Evolutionary conservation across 2,888 invertebrate species (phyloP).

Genomic region (Rugalucina vietnamica): DNA sequence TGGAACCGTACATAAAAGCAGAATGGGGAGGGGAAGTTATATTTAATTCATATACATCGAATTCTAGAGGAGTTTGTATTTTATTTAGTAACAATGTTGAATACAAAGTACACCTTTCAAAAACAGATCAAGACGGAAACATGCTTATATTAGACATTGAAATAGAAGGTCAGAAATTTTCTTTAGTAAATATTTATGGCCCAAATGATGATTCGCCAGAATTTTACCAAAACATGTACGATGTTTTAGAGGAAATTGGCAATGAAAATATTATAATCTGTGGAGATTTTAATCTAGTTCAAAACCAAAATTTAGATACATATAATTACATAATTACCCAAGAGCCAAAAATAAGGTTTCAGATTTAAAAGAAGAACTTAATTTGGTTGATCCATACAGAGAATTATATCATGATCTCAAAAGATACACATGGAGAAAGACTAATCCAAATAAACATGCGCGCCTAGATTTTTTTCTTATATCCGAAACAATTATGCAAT

Average conservation of each 20-base stretch:
- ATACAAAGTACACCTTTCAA: constrained; percentile 1
- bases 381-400: constrained; percentile 7
- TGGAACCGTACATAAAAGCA: constrained; percentile 7
- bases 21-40: constrained; percentile 25
- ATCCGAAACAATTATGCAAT: background rate
- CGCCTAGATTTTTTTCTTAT: constrained; percentile 21
- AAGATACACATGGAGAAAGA: constrained; percentile 22
- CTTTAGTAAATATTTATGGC: constrained; percentile 3
- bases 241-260: constrained; percentile 16
- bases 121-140: constrained; percentile 8
- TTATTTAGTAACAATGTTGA: constrained; percentile 24
- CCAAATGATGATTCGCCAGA: constrained; percentile 19
- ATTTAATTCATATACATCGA: constrained; percentile 29
- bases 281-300: constrained; percentile 26
- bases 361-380: background rate
- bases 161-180: background rate
- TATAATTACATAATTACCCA: constrained; percentile 8
- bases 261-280: constrained; percentile 17
- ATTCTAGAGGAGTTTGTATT: constrained; percentile 24
- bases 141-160: constrained; percentile 11
- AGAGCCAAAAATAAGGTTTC: constrained; percentile 1
- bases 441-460: constrained; percentile 18
- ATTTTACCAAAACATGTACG: background rate
- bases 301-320: background rate
- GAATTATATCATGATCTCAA: background rate